Evolutionary conservation across 2,888 invertebrate genomes (phyloP), one percentile per base, ranked within the genome.

Genomic region (Drosophila ezoana): DNA sequence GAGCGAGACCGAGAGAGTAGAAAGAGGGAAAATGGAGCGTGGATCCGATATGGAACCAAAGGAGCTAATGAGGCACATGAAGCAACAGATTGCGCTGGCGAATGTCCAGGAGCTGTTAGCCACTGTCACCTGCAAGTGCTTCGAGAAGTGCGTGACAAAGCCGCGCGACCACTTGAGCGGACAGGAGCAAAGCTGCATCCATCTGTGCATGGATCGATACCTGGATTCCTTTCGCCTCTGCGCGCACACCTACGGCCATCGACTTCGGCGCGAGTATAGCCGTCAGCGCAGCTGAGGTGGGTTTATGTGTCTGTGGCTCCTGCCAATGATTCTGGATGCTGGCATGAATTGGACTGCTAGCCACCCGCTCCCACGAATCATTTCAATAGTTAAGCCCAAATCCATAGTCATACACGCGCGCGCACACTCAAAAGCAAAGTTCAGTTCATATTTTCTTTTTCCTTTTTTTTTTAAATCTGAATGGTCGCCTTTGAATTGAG

Each of bases 121-220:
- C 16, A 68, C 64, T 18, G 44, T 76, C 32, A 71, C 38, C 23
- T 54, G 45, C 47, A 80, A 80, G 4, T 80, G 80, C 56, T 82
- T 83, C 35, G 56, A 69, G 16, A 80, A 80, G 44, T 80, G 79
- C n/a, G 62, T 80, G 0, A 13, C 38, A 0, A 35, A 23, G 5
- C 82, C 79, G 0, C 45, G 60, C 3, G 65, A 61, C 0, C 38
- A 69, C 16, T 56, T 83, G 18, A 62, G 52, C 18, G 41, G 18
- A 1, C 9, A 23, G 8, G 74, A 82, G 20, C 35, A 49, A 45
- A 38, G 11, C 8, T 99, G 98, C 92, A 95, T 98, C 80, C 97
- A 97, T 0, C 97, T 98, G 97, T 99, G 98, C 92, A 98, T 98
- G 98, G 98, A 99, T 92, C 86, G 99, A 89, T 99, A 97, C 93